Evolutionary conservation across 2,888 invertebrate species (phyloP).

Genomic region (Cremastinae sp.): DNA sequence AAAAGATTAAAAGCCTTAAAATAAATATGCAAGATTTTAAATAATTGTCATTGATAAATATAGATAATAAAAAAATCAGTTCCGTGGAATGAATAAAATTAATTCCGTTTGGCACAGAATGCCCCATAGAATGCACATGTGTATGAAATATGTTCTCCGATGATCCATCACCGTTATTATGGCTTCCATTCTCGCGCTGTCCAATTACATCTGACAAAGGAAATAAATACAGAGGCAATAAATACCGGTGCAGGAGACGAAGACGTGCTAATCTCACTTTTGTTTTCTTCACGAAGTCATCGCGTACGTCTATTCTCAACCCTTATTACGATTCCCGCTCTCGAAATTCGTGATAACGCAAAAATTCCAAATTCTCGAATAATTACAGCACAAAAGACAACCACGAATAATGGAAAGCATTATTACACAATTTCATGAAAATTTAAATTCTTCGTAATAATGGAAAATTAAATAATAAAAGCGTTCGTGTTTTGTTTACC

Average conservation of each 20-base stretch:
- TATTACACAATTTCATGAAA: too few relatives aligned
- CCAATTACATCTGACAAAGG: conserved; percentile 49
- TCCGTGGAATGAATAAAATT: too few relatives aligned
- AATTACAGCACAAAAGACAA: too few relatives aligned
- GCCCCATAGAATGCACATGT: conserved; percentile 1
- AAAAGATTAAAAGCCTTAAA: too few relatives aligned
- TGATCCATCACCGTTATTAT: conserved; percentile 45
- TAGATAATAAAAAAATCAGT: too few relatives aligned
- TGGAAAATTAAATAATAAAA: too few relatives aligned
- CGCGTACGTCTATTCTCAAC: not conserved
- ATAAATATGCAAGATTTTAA: too few relatives aligned
- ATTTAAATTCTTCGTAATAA: too few relatives aligned
- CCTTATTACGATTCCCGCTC: not conserved
- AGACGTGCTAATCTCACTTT: conserved; percentile 20
- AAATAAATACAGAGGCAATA: conserved; percentile 32
- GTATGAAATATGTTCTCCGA: conserved; percentile 32
- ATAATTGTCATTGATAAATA: too few relatives aligned
- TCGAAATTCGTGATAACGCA: conserved; percentile 22
- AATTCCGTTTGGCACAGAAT: not conserved
- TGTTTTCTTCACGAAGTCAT: conserved; percentile 3
- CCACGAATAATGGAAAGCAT: too few relatives aligned
- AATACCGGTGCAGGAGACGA: conserved; percentile 28
- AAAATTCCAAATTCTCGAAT: too few relatives aligned
- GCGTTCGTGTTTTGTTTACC: too few relatives aligned
- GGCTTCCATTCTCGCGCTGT: conserved; percentile 33